Evolutionary conservation across 2,113 vertebrate genomes (phyloP).

Genomic region (Plectropomus leopardus): DNA sequence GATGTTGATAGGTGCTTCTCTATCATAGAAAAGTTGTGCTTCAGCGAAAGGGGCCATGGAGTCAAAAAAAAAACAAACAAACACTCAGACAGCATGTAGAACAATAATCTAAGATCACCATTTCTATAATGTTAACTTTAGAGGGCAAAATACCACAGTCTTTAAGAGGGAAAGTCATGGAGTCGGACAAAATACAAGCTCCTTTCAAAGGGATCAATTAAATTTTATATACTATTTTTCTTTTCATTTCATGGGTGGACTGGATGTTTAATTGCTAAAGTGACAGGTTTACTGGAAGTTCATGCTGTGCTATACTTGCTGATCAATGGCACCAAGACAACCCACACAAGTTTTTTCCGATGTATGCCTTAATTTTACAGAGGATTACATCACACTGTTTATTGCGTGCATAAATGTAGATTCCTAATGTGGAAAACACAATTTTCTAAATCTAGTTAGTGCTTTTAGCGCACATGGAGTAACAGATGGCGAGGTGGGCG

Average conservation of each 20-base stretch:
- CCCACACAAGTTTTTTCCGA: not conserved
- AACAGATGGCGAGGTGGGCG: constrained; percentile 39
- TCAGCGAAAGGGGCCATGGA: no score
- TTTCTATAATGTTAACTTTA: not conserved
- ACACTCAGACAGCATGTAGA: not conserved
- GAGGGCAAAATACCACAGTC: not conserved
- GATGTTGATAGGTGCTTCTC: no score
- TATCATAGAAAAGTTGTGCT: no score
- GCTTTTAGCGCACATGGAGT: not conserved
- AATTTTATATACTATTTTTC: not conserved
- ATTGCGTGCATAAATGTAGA: not conserved
- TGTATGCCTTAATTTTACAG: not conserved
- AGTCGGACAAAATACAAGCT: not conserved
- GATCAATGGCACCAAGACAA: not conserved
- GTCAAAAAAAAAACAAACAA: no score
- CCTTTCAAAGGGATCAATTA: not conserved
- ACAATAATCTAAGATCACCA: not conserved
- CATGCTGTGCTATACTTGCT: not conserved
- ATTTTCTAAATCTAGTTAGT: no score
- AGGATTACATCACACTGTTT: not conserved
- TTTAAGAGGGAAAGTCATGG: not conserved
- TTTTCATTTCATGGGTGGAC: not conserved
- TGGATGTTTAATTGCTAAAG: not conserved
- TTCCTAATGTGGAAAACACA: not conserved
- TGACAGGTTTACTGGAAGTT: not conserved